Percentiles rank a stretch among this genome's conserved stretches.
Conservation (phyloP, 2,888 invertebrate species). For the Stratiomys singularior region DNA sequence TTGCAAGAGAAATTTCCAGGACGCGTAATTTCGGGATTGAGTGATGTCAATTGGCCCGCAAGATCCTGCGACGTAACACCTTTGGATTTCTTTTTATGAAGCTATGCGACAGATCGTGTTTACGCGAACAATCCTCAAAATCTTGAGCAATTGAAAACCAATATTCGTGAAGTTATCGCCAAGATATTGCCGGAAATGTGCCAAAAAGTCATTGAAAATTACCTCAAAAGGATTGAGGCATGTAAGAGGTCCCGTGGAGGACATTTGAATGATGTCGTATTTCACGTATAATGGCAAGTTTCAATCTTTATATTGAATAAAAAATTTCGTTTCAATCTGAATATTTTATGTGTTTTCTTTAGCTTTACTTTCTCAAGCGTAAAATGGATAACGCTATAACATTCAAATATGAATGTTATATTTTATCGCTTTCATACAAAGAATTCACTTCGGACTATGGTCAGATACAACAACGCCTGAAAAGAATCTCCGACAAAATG, state of each 20-base stretch:
- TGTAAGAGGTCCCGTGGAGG: conserved; percentile 10
- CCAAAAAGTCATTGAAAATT: conserved; percentile 27
- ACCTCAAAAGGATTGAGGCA: not conserved
- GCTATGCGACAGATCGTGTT: not conserved
- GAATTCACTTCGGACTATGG: too few species aligned
- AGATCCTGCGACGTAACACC: conserved; percentile 38
- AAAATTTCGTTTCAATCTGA: not conserved
- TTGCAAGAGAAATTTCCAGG: conserved; percentile 8
- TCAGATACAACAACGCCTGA: too few species aligned
- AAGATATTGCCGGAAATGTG: conserved; percentile 9
- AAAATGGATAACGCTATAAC: not conserved
- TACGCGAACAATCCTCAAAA: conserved; percentile 36
- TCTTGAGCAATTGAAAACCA: conserved; percentile 2
- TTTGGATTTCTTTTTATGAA: conserved; percentile 18
- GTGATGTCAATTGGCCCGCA: conserved; percentile 27
- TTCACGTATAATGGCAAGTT: too few species aligned
- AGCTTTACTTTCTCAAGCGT: not conserved
- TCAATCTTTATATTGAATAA: not conserved
- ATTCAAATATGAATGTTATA: too few species aligned
- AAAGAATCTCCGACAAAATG: too few species aligned
- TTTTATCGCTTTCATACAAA: too few species aligned
- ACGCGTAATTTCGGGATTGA: conserved; percentile 2
- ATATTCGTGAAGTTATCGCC: conserved; percentile 22
- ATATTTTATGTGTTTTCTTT: not conserved
- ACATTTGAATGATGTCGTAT: conserved; percentile 10